Evolutionary conservation across 1,140 invertebrate species (phyloP).

Genomic region (Apis cerana): DNA sequence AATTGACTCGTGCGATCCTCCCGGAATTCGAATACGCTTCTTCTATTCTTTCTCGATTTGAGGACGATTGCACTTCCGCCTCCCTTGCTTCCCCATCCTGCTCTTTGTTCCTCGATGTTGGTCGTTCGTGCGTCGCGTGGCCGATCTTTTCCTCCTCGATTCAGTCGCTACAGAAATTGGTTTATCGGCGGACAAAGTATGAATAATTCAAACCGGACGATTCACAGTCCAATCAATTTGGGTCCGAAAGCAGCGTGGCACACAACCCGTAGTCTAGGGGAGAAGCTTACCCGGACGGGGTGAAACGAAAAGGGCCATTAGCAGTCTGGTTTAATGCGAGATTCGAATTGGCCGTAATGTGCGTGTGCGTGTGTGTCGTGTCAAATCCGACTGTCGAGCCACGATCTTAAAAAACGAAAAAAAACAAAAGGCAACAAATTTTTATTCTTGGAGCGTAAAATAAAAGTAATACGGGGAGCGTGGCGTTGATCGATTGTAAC

Average conservation of each 20-base stretch:
- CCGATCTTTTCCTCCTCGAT: conserved; percentile 66
- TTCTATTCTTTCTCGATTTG: neutral
- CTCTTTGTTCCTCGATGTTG: conserved; percentile 47
- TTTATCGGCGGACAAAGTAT: conserved; percentile 73
- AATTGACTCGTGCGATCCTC: conserved; percentile 30
- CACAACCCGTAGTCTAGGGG: conserved; percentile 1
- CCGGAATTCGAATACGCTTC: conserved; percentile 25
- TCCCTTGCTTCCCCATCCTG: neutral
- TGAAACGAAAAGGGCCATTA: conserved; percentile 64
- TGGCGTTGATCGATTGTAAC: no score
- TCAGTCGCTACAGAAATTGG: conserved; percentile 67
- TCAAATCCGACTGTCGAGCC: conserved; percentile 2
- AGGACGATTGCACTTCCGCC: neutral
- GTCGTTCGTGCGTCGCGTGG: conserved; percentile 54
- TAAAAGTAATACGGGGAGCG: no score
- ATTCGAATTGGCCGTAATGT: conserved; percentile 1
- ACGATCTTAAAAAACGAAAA: no score
- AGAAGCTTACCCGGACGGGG: conserved; percentile 35
- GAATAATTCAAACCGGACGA: conserved; percentile 78
- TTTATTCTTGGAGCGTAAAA: no score
- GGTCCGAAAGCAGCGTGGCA: conserved; percentile 64
- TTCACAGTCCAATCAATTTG: conserved; percentile 78
- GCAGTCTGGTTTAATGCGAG: conserved; percentile 59
- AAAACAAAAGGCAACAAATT: no score
- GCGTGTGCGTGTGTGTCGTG: neutral